These are phyloP conservation scores for Orthosia gothica DNA, from an alignment of 2,888 invertebrate species.

Conservation along the genomic window DNA sequence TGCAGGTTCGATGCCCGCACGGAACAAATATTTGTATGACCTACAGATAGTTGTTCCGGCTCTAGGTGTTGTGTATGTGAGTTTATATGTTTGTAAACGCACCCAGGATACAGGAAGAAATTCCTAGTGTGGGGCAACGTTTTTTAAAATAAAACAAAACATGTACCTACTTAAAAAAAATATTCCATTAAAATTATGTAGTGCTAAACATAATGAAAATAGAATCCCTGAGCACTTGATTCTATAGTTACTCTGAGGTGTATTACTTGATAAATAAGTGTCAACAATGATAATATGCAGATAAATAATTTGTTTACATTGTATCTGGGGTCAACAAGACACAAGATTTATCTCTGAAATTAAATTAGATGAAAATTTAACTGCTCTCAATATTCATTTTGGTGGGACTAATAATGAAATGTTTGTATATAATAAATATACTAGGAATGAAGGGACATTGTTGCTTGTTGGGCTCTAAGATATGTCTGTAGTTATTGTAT, in stretches of 20 bases:
- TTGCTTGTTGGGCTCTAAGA: neutral
- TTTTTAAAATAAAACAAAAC: no score
- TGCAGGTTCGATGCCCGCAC: no score
- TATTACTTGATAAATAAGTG: slow-evolving; percentile 21
- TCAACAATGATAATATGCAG: slow-evolving; percentile 9
- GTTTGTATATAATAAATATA: neutral
- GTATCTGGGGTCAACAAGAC: slow-evolving; percentile 42
- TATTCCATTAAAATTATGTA: neutral
- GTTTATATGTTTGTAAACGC: no score
- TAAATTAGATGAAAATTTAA: neutral
- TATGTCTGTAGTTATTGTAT: neutral
- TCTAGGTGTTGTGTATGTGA: no score
- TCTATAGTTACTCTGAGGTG: neutral
- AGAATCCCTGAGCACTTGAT: neutral
- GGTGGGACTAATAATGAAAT: neutral
- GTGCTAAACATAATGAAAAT: neutral
- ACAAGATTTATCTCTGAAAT: slow-evolving; percentile 9
- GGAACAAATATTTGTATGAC: no score
- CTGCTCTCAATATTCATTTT: neutral
- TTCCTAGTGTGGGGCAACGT: no score
- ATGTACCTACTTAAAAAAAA: no score
- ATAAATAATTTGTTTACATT: slow-evolving; percentile 26
- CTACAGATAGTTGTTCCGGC: no score
- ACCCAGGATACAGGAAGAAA: no score
- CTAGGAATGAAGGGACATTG: neutral